phyloP scores from a whole-genome alignment of 2,113 vertebrate species.

The Phoenicopterus ruber region DNA sequence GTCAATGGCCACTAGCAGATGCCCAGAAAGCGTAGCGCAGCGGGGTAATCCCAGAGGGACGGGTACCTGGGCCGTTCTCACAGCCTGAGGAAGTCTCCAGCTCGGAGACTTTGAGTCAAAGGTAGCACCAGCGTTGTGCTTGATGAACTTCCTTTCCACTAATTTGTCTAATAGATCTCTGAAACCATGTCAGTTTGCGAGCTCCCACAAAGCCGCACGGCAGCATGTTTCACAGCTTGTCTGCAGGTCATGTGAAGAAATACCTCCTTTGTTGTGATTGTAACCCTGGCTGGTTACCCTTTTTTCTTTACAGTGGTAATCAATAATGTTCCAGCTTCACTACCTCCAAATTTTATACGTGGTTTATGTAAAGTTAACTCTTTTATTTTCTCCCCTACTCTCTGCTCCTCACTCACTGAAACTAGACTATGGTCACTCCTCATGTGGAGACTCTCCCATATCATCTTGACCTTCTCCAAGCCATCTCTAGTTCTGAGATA shows the following conservation, averaged over 20 bases:
- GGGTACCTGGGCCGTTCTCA: background rate
- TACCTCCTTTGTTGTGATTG: background rate
- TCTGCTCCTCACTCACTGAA: accelerated
- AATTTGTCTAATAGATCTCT: background rate
- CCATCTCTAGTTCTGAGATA: background rate
- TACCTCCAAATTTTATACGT: background rate
- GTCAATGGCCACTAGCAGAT: background rate
- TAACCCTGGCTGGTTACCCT: background rate
- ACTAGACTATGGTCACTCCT: background rate
- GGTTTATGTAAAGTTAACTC: background rate
- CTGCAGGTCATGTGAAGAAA: background rate
- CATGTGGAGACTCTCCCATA: background rate
- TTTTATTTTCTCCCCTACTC: background rate
- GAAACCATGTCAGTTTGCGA: background rate
- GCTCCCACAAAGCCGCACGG: background rate
- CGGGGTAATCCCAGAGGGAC: accelerated
- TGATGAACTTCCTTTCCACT: background rate
- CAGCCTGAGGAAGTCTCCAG: background rate
- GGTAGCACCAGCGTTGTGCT: background rate
- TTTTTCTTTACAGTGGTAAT: background rate
- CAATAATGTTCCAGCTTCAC: background rate
- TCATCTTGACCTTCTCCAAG: background rate
- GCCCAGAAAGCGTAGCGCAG: background rate
- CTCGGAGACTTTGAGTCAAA: background rate
- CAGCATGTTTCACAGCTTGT: background rate